Evolutionary conservation across 2,888 invertebrate genomes (phyloP), one percentile per base, ranked within the genome.

Genomic region (Amiota communis): DNA sequence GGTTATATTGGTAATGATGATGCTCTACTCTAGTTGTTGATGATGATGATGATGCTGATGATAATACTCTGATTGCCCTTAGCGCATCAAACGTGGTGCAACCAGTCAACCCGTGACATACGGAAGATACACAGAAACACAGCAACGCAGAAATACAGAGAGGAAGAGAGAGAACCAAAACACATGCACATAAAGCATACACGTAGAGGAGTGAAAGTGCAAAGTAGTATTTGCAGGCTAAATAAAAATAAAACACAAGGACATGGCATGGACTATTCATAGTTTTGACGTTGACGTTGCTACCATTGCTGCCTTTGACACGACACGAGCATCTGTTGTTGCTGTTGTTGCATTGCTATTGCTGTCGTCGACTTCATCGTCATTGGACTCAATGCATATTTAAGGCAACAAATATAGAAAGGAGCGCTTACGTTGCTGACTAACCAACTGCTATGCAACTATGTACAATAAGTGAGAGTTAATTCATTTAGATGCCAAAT

Each of bases 181-280:
- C 48, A 59, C 10, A n/a, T 36, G 63, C 63, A 12, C 36, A n/a
- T 9, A n/a, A 3, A 9, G 46, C 63, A 36, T 36, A 9, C 4
- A n/a, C 53, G 36, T 68, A 10, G 67, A 68, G n/a, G 67, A 68
- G 47, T 68, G 51, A 67, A 67, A 67, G 67, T 67, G 67, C 46
- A 49, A 23, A 23, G 23, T 23, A 23, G 1, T 23, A 3, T 3
- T 23, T n/a, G n/a, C n/a, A n/a, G 23, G 0, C 51, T 11, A 13
- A 15, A 12, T 53, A 85, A 78, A 85, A 85, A 85, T 85, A 83
- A 59, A 36, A 85, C 81, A 76, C 83, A 83, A 83, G 83, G 85
- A 85, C 85, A 80, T 82, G 82, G 78, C 59, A 59, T 59, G 59
- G 59, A 17, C 59, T 20, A 20, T 17, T 9, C 17, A 15, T 59